These are phyloP conservation scores for Rhinoptilus africanus DNA, from an alignment of 2,113 vertebrate species.

Conservation along the genomic window DNA sequence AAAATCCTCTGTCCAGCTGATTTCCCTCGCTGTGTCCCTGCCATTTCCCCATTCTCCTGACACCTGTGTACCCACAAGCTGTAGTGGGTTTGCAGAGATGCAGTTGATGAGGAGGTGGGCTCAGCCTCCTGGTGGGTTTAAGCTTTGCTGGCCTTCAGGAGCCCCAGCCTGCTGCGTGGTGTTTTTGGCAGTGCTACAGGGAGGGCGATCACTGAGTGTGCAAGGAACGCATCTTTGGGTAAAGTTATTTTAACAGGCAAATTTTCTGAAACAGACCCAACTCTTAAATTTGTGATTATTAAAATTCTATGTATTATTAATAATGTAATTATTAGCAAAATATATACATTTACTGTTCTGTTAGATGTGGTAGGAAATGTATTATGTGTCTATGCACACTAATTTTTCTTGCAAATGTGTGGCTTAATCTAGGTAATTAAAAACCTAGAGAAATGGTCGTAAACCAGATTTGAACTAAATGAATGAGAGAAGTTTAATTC, in stretches of 20 bases:
- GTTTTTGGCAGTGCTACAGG: neutral
- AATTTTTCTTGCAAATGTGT: neutral
- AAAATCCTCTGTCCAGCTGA: neutral
- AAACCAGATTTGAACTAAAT: neutral
- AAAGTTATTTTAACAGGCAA: neutral
- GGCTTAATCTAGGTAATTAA: neutral
- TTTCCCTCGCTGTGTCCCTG: neutral
- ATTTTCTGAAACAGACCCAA: neutral
- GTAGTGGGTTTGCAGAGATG: neutral
- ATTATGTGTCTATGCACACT: neutral
- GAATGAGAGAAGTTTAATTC: neutral
- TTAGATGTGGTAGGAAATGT: neutral
- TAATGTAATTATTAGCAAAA: neutral
- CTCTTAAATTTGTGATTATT: neutral
- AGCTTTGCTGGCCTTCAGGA: rapidly evolving
- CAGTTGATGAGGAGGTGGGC: neutral
- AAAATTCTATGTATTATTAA: neutral
- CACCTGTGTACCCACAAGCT: neutral
- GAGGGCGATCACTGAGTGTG: rapidly evolving
- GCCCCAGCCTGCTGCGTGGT: neutral
- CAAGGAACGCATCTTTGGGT: rapidly evolving
- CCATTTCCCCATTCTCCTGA: neutral
- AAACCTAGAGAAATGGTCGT: neutral
- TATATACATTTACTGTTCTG: neutral
- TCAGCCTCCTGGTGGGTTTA: neutral